These are phyloP conservation scores for Coptodon rendalli DNA, from an alignment of 2,113 vertebrate species.

Conservation along the genomic window DNA sequence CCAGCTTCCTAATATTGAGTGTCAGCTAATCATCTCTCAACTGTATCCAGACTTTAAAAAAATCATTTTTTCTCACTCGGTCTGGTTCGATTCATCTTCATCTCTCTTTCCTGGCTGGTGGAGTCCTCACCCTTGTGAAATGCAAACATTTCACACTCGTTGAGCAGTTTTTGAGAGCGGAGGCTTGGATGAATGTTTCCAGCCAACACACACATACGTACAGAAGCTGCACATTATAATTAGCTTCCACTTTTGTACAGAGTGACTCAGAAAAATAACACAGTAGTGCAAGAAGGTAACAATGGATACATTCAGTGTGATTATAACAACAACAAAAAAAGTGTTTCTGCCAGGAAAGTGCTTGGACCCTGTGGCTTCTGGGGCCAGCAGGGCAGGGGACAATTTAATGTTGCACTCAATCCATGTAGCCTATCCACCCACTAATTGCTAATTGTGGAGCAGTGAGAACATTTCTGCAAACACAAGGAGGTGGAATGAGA, in stretches of 20 bases:
- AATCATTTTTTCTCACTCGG: background rate
- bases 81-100: background rate
- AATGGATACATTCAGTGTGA: background rate
- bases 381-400: background rate
- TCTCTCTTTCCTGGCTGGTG: background rate
- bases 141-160: background rate
- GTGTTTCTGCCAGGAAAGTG: background rate
- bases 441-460: background rate
- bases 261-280: background rate
- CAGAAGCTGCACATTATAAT: background rate
- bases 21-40: slow-evolving; percentile 15
- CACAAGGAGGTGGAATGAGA: background rate
- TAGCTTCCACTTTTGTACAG: background rate
- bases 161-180: background rate
- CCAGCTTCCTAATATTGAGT: background rate
- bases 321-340: background rate
- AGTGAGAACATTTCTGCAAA: background rate
- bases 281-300: background rate
- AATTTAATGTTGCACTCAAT: background rate
- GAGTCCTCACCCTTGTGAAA: background rate
- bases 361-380: background rate
- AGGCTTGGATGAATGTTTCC: background rate
- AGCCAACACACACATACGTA: background rate
- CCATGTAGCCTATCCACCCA: background rate
- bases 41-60: background rate